These are phyloP conservation scores for Anguilla obscura DNA, from an alignment of 2,797 vertebrate genomes.

Conservation along the genomic window DNA sequence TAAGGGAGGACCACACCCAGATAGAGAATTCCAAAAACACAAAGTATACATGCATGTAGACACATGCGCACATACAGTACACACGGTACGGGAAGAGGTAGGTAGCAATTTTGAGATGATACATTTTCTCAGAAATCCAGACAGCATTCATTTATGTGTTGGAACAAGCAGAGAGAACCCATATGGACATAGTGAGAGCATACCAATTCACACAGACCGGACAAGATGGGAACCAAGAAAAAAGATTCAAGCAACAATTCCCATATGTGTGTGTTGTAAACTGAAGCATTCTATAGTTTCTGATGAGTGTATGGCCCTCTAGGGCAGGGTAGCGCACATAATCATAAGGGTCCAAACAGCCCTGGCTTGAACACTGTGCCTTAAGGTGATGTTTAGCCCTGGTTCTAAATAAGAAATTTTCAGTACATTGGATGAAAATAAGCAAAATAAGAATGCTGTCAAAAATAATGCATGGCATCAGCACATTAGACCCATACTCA, in stretches of 20 bases:
- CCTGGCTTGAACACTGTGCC: slow-evolving; percentile 1
- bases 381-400: neutral
- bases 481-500: neutral
- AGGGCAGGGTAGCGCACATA: neutral
- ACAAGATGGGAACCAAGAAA: neutral
- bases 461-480: neutral
- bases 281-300: neutral
- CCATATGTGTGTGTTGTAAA: slow-evolving; percentile 18
- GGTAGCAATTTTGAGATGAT: neutral
- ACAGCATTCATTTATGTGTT: no score
- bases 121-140: no score
- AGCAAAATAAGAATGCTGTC: neutral
- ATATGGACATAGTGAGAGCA: no score
- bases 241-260: neutral
- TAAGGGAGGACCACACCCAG: neutral
- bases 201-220: no score
- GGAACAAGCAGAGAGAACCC: no score
- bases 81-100: neutral
- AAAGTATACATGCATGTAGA: neutral
- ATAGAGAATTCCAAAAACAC: neutral
- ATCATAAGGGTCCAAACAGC: neutral
- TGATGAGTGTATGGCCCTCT: neutral
- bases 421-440: neutral
- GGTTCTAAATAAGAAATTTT: slow-evolving; percentile 10
- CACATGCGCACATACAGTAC: neutral